Base-by-base conservation (phyloP, 1,140 invertebrate genomes). In the Anoplolepis gracilipes region DNA sequence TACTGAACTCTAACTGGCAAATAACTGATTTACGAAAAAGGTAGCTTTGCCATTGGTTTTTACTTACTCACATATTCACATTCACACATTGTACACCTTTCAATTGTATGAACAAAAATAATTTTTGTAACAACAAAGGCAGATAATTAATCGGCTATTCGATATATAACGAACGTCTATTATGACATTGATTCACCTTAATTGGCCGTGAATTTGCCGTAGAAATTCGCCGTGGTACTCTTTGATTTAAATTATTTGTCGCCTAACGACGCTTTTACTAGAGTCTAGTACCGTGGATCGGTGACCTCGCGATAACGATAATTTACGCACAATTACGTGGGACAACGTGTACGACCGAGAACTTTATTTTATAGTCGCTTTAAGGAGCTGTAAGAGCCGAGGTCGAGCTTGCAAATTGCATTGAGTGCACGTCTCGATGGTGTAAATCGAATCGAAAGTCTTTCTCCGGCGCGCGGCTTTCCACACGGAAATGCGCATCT, bases 181-280 rank as follows among this genome's bases (percentile, higher is more conserved):
- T 82, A 82, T 73, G 28, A 67, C 67, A 84, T 85, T 78, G 69
- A 82, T 86, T 84, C 79, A 25, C 46, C 78, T 81, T 86, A 73
- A 86, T 86, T 86, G 16, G 13, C 5, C 28, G 42, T 59, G 33
- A 69, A 55, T 30, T 77, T 22, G 22, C 22, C 13, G 46, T 2
- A 16, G 3, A 61, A 22, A n/a, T 67, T n/a, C 46, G 19, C 33
- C 25, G 16, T 19, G 33, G 7, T n/a, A 57, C 42, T 28, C 65
- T 85, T 67, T 62, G 81, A 85, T 85, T 85, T 87, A 85, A 87
- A 87, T 87, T 85, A 77, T 55, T 70, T 64, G 55, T 46, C 72
- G 49, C 53, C 36, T 85, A 87, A 87, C 72, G 72, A 87, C 72
- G 81, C 85, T 77, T 77, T 85, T 85, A 85, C 39, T 53, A n/a